Evolutionary conservation across 2,888 invertebrate genomes (phyloP).

Genomic region (Acleris laterana): DNA sequence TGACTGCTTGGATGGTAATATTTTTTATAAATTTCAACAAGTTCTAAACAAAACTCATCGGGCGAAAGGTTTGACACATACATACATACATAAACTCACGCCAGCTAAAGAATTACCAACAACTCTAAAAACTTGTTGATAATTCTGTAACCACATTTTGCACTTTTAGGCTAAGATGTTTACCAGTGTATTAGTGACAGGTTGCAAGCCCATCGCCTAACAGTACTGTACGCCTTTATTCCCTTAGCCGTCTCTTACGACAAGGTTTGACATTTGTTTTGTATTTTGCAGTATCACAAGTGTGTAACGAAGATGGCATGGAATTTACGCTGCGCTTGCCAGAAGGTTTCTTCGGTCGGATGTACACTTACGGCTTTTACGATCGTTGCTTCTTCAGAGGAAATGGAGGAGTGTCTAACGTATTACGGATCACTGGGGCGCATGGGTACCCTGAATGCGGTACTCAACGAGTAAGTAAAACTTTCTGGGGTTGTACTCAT

Average conservation of each 20-base stretch:
- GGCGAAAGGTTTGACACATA: not conserved
- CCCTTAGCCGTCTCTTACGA: no score
- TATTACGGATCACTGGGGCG: slow-evolving; percentile 93
- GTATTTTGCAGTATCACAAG: slow-evolving; percentile 90
- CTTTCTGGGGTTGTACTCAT: no score
- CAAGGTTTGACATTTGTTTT: not conserved
- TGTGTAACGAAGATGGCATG: slow-evolving; percentile 97
- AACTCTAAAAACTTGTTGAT: no score
- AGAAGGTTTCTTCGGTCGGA: slow-evolving; percentile 94
- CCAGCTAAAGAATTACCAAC: no score
- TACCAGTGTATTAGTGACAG: no score
- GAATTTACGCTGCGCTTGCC: slow-evolving; percentile 95
- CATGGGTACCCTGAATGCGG: slow-evolving; percentile 98
- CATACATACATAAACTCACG: no score
- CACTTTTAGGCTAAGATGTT: no score
- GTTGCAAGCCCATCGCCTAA: no score
- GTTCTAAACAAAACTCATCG: not conserved
- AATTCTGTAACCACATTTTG: no score
- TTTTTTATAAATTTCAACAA: not conserved
- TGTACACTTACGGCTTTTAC: slow-evolving; percentile 96
- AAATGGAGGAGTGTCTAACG: slow-evolving; percentile 93
- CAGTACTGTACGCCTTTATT: no score
- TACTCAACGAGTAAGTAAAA: slow-evolving; percentile 88
- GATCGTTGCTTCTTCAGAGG: slow-evolving; percentile 96
- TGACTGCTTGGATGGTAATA: slow-evolving; percentile 93